phyloP scores from a whole-genome alignment of 2,888 invertebrate genomes.

The Spodoptera exigua region DNA sequence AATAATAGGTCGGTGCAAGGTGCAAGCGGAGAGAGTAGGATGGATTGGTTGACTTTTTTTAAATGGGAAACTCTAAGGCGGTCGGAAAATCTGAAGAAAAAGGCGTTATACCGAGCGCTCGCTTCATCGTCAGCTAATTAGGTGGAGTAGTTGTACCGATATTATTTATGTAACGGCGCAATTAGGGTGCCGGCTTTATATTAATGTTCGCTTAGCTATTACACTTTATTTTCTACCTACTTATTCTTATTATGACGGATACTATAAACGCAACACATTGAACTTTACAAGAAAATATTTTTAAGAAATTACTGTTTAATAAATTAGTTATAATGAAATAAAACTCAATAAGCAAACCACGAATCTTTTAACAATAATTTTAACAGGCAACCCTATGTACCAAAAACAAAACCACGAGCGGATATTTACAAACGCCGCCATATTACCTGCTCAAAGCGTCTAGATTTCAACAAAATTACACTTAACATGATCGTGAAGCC shows the following conservation, averaged over 20 bases:
- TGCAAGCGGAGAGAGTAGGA: slow-evolving; percentile 80
- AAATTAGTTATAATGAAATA: too few species aligned
- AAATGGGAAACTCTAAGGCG: slow-evolving; percentile 79
- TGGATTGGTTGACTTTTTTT: slow-evolving; percentile 71
- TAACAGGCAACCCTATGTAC: slow-evolving; percentile 5
- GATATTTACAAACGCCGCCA: slow-evolving; percentile 17
- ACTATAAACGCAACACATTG: slow-evolving; percentile 46
- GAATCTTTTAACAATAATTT: too few species aligned
- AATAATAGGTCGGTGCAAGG: slow-evolving; percentile 83
- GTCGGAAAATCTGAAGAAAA: slow-evolving; percentile 85
- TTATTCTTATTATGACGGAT: slow-evolving; percentile 50
- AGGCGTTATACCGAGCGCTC: slow-evolving; percentile 61
- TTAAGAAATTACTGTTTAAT: too few species aligned
- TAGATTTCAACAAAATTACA: slow-evolving; percentile 46
- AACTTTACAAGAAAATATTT: too few species aligned
- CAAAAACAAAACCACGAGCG: neutral
- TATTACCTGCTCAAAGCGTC: slow-evolving; percentile 20
- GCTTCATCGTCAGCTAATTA: slow-evolving; percentile 67
- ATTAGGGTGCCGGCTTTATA: slow-evolving; percentile 62
- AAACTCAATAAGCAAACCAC: too few species aligned
- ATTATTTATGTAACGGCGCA: slow-evolving; percentile 68
- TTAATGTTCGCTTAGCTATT: slow-evolving; percentile 60
- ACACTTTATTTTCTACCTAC: slow-evolving; percentile 48
- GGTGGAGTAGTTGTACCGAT: slow-evolving; percentile 56
- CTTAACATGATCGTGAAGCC: slow-evolving; percentile 42